Evolutionary conservation across 1,140 invertebrate species (phyloP).

Genomic region (Bombus huntii): DNA sequence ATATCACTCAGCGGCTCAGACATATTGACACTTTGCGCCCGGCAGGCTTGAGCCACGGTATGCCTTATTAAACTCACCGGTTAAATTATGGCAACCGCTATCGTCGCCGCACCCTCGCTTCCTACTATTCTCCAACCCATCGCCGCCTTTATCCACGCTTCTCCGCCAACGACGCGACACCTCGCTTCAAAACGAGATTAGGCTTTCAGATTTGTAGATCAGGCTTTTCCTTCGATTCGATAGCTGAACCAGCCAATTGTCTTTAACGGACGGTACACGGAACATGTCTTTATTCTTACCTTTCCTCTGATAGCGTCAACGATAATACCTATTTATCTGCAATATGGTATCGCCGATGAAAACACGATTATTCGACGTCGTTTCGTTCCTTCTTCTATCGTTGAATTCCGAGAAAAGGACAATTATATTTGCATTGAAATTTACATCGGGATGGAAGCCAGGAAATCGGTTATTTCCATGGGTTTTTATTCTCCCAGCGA

Average conservation of each 20-base stretch:
- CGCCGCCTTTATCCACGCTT: conserved; percentile 29
- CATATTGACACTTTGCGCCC: conserved; percentile 78
- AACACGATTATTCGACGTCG: neutral
- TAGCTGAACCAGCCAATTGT: neutral
- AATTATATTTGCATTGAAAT: conserved; percentile 11
- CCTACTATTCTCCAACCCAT: conserved; percentile 4
- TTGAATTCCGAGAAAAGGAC: neutral
- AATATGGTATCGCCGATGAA: no score
- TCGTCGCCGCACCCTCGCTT: conserved; percentile 45
- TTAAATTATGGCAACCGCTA: conserved; percentile 77
- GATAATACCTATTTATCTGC: neutral
- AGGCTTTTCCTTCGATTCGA: neutral
- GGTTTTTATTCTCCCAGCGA: neutral
- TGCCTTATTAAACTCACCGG: conserved; percentile 78
- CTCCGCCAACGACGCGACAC: neutral
- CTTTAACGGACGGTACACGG: no score
- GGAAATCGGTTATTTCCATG: neutral
- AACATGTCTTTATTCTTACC: neutral
- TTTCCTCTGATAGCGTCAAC: neutral
- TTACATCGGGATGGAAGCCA: neutral
- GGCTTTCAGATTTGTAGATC: neutral
- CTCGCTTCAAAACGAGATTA: neutral
- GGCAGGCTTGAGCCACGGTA: conserved; percentile 72
- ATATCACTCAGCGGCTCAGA: conserved; percentile 79
- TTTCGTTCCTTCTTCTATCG: neutral